phyloP scores from a whole-genome alignment of 2,113 vertebrate species.

The Calonectris borealis region DNA sequence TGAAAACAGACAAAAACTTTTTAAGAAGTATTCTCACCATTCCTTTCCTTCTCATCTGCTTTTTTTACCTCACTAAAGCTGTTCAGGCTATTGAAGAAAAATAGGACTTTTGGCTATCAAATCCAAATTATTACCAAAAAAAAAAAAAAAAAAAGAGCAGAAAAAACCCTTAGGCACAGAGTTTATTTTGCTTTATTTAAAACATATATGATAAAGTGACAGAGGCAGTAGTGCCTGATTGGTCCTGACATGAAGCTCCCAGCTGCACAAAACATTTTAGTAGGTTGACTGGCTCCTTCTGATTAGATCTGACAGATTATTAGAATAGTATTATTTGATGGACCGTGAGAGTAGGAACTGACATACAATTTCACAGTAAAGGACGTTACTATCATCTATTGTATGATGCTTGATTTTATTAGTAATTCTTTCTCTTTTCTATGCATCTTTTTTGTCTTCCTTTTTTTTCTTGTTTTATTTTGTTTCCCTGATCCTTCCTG shows the following conservation, averaged over 20 bases:
- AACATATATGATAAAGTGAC: background rate
- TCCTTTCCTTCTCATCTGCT: background rate
- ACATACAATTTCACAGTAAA: background rate
- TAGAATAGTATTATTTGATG: constrained; percentile 2
- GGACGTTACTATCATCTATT: background rate
- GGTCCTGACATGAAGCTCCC: background rate
- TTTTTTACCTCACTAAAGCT: background rate
- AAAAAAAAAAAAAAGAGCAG: background rate
- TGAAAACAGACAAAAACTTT: fast-evolving
- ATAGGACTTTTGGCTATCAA: background rate
- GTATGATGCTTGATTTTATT: background rate
- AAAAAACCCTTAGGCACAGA: background rate
- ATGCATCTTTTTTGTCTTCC: background rate
- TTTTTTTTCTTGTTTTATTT: background rate
- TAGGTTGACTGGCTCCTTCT: background rate
- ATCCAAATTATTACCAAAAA: background rate
- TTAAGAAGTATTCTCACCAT: background rate
- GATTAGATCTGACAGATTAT: constrained; percentile 15
- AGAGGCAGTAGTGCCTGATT: background rate
- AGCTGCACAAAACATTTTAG: background rate
- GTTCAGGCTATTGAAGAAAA: background rate
- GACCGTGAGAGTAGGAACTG: background rate
- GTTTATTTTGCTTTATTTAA: background rate
- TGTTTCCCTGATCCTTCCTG: background rate
- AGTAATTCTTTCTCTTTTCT: background rate